Base-by-base conservation (phyloP, 1,140 invertebrate species). In the Andrena cerasifolii region DNA sequence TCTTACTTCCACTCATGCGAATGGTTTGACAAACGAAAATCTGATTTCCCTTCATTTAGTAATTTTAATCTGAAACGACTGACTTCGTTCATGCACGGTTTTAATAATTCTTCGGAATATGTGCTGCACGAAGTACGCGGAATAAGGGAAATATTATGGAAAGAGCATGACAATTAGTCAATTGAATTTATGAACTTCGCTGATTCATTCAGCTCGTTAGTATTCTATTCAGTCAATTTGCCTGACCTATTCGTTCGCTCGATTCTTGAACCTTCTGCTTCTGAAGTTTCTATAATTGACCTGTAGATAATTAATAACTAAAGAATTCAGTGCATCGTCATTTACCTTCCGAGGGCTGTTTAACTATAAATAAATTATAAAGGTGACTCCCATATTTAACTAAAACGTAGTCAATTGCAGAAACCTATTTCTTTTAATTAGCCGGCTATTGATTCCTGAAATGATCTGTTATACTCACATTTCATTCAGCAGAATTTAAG, bases 181-280 rank as follows among this genome's bases (percentile, higher is more conserved):
- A 53, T 71, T 54, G 45, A 53, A 61, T 63, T 24, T 31, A 16
- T 26, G 33, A 61, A 70, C 31, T 28, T 53, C 54, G 40, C 36
- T n/a, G 40, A 43, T 68, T 68, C 54, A 16, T 59, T 77, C 54
- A 10, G 18, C 43, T 67, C 45, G 65, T 77, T 68, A 68, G 65
- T 70, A 77, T 67, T 70, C 65, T 51, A 68, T 68, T 70, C 63
- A 59, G 31, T 70, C 53, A 61, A 77, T 54, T 66, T 65, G 26
- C 36, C 49, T 61, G 66, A 65, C 31, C 74, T 53, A 21, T 18
- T 58, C 45, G 54, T 61, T 40, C 36, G 16, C 56, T 47, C 31
- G n/a, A 40, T 80, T 76, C 61, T 63, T 58, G 28, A 14, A 45
- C 28, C 43, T 67, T 49, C 31, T 4, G n/a, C 3, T 10, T 16